Evolutionary conservation across 2,113 vertebrate species (phyloP).

Genomic region (Hypocryptadius cinnamomeus): DNA sequence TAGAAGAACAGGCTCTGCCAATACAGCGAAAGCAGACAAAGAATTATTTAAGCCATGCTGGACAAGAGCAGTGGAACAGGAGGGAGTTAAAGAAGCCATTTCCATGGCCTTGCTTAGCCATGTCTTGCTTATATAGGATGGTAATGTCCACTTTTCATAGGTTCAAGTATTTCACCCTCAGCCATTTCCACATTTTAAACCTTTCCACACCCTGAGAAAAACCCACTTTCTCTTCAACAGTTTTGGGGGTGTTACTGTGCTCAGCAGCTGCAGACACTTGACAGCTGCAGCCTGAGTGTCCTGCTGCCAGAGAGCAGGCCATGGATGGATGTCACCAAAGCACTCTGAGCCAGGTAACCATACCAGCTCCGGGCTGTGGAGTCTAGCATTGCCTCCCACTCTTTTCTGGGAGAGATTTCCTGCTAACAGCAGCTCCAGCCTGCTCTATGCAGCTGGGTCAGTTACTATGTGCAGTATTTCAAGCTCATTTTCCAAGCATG

Average conservation of each 20-base stretch:
- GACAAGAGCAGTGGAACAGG: not conserved
- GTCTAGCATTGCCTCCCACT: not conserved
- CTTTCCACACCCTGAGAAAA: not conserved
- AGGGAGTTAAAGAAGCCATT: not conserved
- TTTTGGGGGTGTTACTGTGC: not conserved
- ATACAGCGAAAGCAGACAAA: not conserved
- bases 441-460: not conserved
- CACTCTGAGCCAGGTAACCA: not conserved
- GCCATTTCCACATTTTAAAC: not conserved
- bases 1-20: not conserved
- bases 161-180: fast-evolving
- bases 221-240: not conserved
- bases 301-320: not conserved
- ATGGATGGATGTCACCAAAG: not conserved
- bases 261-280: not conserved
- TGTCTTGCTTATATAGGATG: not conserved
- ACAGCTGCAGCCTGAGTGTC: not conserved
- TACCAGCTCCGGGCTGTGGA: fast-evolving
- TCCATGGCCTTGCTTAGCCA: not conserved
- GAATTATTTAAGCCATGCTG: not conserved
- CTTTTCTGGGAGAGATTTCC: not conserved
- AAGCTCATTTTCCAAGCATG: not conserved
- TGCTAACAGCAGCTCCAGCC: not conserved
- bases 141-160: not conserved
- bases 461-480: not conserved